phyloP scores from a whole-genome alignment of 2,888 invertebrate genomes.

The Melieria crassipennis region DNA sequence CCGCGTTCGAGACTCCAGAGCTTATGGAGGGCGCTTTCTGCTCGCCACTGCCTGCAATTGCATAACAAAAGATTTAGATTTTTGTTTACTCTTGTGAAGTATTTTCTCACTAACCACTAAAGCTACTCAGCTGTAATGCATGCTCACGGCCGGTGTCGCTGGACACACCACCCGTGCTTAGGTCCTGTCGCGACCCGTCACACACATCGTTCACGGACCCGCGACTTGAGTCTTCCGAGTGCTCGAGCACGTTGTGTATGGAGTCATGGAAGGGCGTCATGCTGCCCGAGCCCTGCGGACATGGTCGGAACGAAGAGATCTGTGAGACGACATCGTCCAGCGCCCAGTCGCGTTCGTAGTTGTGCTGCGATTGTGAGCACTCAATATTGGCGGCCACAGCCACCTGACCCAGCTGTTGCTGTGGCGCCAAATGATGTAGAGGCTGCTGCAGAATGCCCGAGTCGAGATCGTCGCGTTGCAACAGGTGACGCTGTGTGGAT shows the following conservation, averaged over 20 bases:
- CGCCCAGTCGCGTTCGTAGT: constrained; percentile 66
- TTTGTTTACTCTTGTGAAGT: not conserved
- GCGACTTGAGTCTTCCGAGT: constrained; percentile 61
- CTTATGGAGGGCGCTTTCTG: constrained; percentile 61
- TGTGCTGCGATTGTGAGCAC: constrained; percentile 66
- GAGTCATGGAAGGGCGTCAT: constrained; percentile 66
- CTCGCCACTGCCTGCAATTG: constrained; percentile 55
- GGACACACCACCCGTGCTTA: constrained; percentile 60
- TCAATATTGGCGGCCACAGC: constrained; percentile 75
- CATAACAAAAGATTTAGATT: constrained; percentile 33
- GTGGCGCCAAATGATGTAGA: constrained; percentile 55
- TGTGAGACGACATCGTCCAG: constrained; percentile 65
- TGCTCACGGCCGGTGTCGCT: constrained; percentile 58
- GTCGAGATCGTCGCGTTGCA: constrained; percentile 52
- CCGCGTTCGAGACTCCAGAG: constrained; percentile 60
- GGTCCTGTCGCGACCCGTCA: constrained; percentile 62
- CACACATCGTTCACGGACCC: constrained; percentile 62
- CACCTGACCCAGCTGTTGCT: constrained; percentile 55
- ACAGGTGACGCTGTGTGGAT: constrained; percentile 52
- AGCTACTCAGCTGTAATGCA: constrained; percentile 58
- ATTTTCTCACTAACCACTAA: constrained; percentile 52
- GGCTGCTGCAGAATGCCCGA: constrained; percentile 49
- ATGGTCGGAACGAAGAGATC: constrained; percentile 66
- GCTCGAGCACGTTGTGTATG: constrained; percentile 65
- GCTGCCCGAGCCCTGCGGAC: constrained; percentile 66